Percentiles rank a stretch among this genome's conserved stretches.
Evolutionary conservation across 1,140 invertebrate genomes (phyloP).

Genomic region (Plectrocnemia conspersa): DNA sequence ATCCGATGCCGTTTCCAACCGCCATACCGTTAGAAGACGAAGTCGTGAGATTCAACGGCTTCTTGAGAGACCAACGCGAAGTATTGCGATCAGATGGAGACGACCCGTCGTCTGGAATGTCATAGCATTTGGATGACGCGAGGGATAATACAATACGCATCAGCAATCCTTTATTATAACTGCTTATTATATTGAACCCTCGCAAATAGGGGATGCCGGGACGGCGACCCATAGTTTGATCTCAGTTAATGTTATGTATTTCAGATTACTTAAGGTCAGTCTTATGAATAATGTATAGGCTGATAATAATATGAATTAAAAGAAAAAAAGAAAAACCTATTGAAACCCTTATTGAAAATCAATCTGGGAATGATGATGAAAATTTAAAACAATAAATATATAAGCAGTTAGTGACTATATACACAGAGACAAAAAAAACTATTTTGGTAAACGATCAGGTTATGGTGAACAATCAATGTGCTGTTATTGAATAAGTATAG

Average conservation of each 20-base stretch:
- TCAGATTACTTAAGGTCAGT: conserved; percentile 33
- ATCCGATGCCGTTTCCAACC: conserved; percentile 11
- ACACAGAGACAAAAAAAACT: conserved; percentile 31
- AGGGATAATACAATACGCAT: conserved; percentile 31
- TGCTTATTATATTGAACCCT: conserved; percentile 33
- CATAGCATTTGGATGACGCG: conserved; percentile 40
- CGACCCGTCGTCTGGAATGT: conserved; percentile 49
- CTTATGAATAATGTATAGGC: conserved; percentile 35
- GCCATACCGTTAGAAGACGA: conserved; percentile 30
- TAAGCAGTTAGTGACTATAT: conserved; percentile 32
- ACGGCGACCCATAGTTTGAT: conserved; percentile 28
- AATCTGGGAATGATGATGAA: conserved; percentile 11
- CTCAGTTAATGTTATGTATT: conserved; percentile 32
- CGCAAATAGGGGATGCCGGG: conserved; percentile 13
- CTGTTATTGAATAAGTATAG: conserved; percentile 33
- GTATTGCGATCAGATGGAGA: conserved; percentile 38
- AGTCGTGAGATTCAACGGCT: conserved; percentile 33
- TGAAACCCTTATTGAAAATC: conserved; percentile 3
- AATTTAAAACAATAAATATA: conserved; percentile 33
- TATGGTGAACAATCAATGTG: conserved; percentile 34
- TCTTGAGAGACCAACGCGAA: conserved; percentile 28
- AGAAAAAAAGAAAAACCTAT: conserved; percentile 11
- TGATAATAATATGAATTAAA: conserved; percentile 30
- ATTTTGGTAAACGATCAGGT: conserved; percentile 34
- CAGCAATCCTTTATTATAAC: conserved; percentile 33